These are phyloP conservation scores for Cheilosia soror DNA, from an alignment of 2,888 invertebrate genomes.

Conservation along the genomic window DNA sequence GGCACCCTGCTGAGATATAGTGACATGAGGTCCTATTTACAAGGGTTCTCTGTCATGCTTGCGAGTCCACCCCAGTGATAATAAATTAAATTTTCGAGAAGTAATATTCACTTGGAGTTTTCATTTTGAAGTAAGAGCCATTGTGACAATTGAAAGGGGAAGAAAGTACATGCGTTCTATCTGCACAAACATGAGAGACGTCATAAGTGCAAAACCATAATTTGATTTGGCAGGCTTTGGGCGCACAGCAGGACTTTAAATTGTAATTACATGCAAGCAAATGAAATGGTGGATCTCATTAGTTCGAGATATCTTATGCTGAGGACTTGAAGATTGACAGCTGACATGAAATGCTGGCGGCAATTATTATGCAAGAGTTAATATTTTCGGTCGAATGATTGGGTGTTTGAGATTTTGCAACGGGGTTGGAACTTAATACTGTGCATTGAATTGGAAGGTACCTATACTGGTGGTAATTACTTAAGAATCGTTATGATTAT, in stretches of 20 bases:
- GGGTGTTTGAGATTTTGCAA: not conserved
- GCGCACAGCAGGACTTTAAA: conserved; percentile 48
- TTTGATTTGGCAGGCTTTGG: conserved; percentile 47
- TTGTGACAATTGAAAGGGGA: conserved; percentile 46
- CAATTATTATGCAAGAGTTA: conserved; percentile 26
- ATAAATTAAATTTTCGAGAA: conserved; percentile 37
- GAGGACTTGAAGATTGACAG: conserved; percentile 18
- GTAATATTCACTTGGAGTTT: conserved; percentile 52
- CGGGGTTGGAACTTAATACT: not conserved
- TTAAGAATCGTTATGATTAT: no score
- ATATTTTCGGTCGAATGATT: conserved; percentile 19
- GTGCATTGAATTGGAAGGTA: no score
- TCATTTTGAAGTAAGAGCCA: conserved; percentile 59
- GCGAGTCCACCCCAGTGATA: conserved; percentile 15
- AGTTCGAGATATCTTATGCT: conserved; percentile 45
- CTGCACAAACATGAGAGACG: conserved; percentile 19
- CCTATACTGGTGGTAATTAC: no score
- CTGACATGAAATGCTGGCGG: conserved; percentile 47
- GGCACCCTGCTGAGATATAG: conserved; percentile 46
- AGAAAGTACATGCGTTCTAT: conserved; percentile 1
- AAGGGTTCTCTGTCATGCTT: conserved; percentile 28
- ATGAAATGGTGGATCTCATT: conserved; percentile 53
- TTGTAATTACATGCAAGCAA: conserved; percentile 20
- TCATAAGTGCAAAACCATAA: conserved; percentile 60
- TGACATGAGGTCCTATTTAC: conserved; percentile 25